Evolutionary conservation across 2,888 invertebrate species (phyloP), one percentile per base, ranked within the genome.

Genomic region (Nemotelus pantherinus): DNA sequence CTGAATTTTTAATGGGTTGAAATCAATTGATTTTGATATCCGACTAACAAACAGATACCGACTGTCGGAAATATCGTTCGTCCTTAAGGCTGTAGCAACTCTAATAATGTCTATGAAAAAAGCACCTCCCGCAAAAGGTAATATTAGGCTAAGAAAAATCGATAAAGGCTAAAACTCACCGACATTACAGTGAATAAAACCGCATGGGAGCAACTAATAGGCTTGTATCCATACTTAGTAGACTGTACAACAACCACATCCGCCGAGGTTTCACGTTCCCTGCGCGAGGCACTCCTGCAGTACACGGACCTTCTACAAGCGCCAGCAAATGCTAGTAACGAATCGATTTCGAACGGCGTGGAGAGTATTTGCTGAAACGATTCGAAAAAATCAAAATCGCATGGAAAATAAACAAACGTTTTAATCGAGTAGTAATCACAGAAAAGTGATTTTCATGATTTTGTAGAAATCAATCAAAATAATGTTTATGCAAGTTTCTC

Each of bases 11-110:
- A 7, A n/a, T 58, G 58, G 76, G 64, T 25, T 25, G n/a, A 60
- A 41, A 74, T 60, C 43, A 44, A n/a, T 25, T 65, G 43, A 2
- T 53, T 67, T 7, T 50, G 25, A 25, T 25, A 25, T 25, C 25
- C 25, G 25, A 25, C 25, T 25, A 25, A 25, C 25, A 25, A 25
- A 9, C 57, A 96, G 97, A 88, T 96, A 97, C 85, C 91, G 97
- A 80, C 89, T 98, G 80, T 96, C 97, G 2, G 98, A 98, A 89
- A 96, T 98, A 87, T 96, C 97, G 70, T 98, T 98, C 87, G 98
- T 98, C 45, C 87, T 98, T 76, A 96, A 97, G 87, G 98, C 98
- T 76, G 93, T 98, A 77, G 95, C 97, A 50, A 97, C 98, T 0
- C 89, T 98, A 63, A 93, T 97, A 4, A 92, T 94, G 72, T 96